Evolutionary conservation across 1,140 invertebrate genomes (phyloP).

Genomic region (Harpegnathos saltator): DNA sequence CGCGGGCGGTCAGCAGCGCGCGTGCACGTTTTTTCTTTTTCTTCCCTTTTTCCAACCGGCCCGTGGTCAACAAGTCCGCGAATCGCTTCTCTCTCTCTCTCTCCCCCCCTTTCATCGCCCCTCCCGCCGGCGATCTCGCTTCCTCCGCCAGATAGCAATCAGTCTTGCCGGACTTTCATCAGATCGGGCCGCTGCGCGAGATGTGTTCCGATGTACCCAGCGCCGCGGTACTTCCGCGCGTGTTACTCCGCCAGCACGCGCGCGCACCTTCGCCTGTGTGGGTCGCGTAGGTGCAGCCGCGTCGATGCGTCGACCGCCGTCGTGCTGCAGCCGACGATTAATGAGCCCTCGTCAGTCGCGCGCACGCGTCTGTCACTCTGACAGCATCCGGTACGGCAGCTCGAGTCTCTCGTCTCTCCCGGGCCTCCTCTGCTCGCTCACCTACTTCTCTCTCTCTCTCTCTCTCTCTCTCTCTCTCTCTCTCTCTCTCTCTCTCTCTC

Average conservation of each 20-base stretch:
- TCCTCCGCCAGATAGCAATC: constrained; percentile 67
- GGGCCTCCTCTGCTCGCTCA: constrained; percentile 33
- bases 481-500: constrained; percentile 9
- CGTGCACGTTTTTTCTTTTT: constrained; percentile 61
- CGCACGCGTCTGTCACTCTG: constrained; percentile 61
- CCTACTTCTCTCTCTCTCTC: constrained; percentile 27
- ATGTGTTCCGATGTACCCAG: constrained; percentile 37
- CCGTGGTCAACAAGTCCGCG: constrained; percentile 40
- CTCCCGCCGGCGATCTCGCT: constrained; percentile 39
- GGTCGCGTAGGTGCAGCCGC: constrained; percentile 10
- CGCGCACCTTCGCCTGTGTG: background rate
- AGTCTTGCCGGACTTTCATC: constrained; percentile 72
- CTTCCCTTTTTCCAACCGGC: constrained; percentile 28
- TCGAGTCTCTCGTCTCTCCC: constrained; percentile 31
- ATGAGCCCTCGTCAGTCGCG: constrained; percentile 63
- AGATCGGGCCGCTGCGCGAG: constrained; percentile 55
- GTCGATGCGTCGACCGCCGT: constrained; percentile 47
- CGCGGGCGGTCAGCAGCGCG: constrained; percentile 59
- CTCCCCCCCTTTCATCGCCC: background rate
- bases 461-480: constrained; percentile 41
- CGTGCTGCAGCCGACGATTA: constrained; percentile 54
- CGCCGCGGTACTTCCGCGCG: constrained; percentile 35
- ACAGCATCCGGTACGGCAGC: constrained; percentile 66
- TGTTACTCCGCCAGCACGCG: constrained; percentile 12
- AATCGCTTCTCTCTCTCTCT: constrained; percentile 41